A percentile compares a stretch with the other conserved stretches of the same genome.
Conservation (phyloP, 2,113 vertebrate species). For the Periophthalmodon schlosseri region DNA sequence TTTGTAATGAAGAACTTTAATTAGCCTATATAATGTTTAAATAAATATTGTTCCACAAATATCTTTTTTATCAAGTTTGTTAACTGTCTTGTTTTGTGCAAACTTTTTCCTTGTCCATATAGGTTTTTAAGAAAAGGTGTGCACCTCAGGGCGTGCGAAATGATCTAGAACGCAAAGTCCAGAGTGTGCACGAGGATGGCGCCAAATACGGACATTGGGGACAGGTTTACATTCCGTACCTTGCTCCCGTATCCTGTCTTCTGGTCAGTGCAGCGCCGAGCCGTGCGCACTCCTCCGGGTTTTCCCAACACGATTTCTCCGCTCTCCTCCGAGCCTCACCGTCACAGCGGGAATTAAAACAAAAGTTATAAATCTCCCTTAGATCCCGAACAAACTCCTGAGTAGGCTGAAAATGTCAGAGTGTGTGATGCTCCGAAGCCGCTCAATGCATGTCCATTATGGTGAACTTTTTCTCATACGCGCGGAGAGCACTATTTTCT, state of each 20-base stretch:
- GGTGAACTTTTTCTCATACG: conserved; percentile 58
- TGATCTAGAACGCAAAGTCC: background rate
- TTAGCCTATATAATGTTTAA: no score
- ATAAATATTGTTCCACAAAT: no score
- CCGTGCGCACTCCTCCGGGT: conserved; percentile 46
- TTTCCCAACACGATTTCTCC: conserved; percentile 35
- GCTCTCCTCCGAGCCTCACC: conserved; percentile 29
- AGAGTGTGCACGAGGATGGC: background rate
- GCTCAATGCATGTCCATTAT: conserved; percentile 31
- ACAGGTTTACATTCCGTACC: conserved; percentile 35
- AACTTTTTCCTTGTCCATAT: background rate
- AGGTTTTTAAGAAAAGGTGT: background rate
- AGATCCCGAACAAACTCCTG: conserved; percentile 26
- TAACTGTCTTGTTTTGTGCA: no score
- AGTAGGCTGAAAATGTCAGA: conserved; percentile 18
- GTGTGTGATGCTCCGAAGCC: conserved; percentile 14
- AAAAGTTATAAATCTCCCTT: conserved; percentile 68
- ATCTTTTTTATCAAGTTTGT: no score
- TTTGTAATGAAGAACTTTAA: background rate
- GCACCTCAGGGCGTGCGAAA: background rate
- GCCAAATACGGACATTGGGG: background rate
- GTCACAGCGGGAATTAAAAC: conserved; percentile 15
- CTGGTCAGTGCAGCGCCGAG: conserved; percentile 44
- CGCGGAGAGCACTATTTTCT: conserved; percentile 29
- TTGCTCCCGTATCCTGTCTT: conserved; percentile 51